Conservation (phyloP, 2,797 vertebrate genomes). For the Fistularia tabacaria region DNA sequence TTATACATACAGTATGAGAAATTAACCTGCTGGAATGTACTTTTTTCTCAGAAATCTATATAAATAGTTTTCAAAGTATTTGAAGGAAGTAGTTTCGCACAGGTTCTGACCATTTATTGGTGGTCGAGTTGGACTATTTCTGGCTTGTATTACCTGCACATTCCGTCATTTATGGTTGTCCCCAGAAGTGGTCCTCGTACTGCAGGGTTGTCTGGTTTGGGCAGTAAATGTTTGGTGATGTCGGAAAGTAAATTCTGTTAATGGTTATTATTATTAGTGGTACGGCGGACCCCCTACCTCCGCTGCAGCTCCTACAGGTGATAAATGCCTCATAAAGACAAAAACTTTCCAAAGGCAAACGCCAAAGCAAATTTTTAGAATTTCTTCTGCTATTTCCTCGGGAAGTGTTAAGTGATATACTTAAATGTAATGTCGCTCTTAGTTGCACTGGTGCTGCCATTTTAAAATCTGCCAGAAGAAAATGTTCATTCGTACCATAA, state of each 20-base stretch:
- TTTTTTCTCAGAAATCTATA: not conserved
- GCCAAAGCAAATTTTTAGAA: constrained; percentile 42
- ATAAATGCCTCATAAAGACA: constrained; percentile 71
- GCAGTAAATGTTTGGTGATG: constrained; percentile 44
- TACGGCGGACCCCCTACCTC: constrained; percentile 39
- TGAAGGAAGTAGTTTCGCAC: not conserved
- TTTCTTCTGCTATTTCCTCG: constrained; percentile 41
- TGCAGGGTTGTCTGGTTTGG: constrained; percentile 27
- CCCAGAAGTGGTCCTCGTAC: constrained; percentile 12
- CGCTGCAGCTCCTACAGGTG: constrained; percentile 58
- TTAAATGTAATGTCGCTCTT: constrained; percentile 52
- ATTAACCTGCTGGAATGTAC: not conserved
- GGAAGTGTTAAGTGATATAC: constrained; percentile 49
- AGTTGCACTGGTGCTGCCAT: constrained; percentile 42
- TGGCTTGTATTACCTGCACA: too few relatives aligned
- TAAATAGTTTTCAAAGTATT: not conserved
- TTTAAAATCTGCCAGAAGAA: constrained; percentile 50
- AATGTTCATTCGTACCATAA: constrained; percentile 52
- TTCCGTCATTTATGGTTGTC: too few relatives aligned
- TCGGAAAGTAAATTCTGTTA: constrained; percentile 67
- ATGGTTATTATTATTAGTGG: constrained; percentile 64
- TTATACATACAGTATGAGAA: not conserved
- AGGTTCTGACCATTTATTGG: not conserved
- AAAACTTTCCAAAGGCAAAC: constrained; percentile 65
- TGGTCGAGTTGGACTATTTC: too few relatives aligned